A percentile compares a stretch with the other conserved stretches of the same genome.
Conservation (phyloP, 1,140 invertebrate genomes). For the Brachionus asplanchnoidis region DNA sequence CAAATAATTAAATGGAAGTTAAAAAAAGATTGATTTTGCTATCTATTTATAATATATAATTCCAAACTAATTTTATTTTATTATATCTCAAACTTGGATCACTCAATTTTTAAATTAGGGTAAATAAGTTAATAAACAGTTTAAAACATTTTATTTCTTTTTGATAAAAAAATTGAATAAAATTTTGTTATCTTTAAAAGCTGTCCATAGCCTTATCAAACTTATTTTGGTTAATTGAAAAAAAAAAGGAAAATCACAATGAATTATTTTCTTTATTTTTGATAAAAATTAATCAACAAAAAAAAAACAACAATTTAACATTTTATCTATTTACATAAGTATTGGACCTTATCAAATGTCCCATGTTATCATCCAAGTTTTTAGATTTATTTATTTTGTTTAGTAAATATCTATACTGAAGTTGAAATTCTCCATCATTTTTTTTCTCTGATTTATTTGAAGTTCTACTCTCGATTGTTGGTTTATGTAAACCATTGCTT, state of each 20-base stretch:
- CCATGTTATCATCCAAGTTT: conserved; percentile 1
- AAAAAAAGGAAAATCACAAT: neutral
- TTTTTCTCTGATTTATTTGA: conserved; percentile 7
- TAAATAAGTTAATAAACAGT: too few relatives aligned
- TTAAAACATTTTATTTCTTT: too few relatives aligned
- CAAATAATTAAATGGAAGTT: too few relatives aligned
- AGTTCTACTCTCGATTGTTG: neutral
- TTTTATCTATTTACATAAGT: conserved; percentile 10
- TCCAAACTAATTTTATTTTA: too few relatives aligned
- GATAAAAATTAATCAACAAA: neutral
- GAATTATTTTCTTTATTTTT: neutral
- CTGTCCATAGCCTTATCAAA: too few relatives aligned
- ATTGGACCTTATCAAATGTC: neutral
- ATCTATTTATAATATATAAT: too few relatives aligned
- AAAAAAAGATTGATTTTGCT: too few relatives aligned
- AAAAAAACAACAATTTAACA: neutral
- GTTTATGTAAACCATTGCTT: neutral
- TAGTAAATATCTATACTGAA: neutral
- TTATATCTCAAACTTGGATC: too few relatives aligned
- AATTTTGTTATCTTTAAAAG: too few relatives aligned
- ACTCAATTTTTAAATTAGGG: too few relatives aligned
- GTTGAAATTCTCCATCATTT: neutral
- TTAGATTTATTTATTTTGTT: neutral
- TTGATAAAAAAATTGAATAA: too few relatives aligned
- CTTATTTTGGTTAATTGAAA: neutral